phyloP scores from a whole-genome alignment of 2,797 vertebrate species.

The Acrossocheilus wenchowensis region DNA sequence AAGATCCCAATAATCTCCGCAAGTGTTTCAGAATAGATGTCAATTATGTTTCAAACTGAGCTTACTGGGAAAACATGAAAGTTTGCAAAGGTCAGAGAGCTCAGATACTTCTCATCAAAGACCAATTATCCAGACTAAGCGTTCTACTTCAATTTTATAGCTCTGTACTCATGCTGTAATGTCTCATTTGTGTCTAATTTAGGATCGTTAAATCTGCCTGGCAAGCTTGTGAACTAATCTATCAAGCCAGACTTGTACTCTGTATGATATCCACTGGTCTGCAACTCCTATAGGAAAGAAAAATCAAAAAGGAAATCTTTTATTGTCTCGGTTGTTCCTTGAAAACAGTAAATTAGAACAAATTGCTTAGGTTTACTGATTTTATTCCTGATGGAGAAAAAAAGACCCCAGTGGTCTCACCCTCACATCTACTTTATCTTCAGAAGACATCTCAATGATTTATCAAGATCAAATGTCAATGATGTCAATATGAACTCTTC shows the following conservation, averaged over 20 bases:
- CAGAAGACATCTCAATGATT: neutral
- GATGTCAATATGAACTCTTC: neutral
- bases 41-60: neutral
- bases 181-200: constrained; percentile 11
- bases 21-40: neutral
- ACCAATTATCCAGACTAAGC: neutral
- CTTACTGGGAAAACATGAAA: neutral
- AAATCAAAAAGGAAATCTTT: neutral
- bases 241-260: neutral
- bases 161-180: constrained; percentile 10
- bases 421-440: neutral
- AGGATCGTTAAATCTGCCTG: neutral
- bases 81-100: neutral
- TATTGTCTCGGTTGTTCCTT: neutral
- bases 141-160: neutral
- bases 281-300: neutral
- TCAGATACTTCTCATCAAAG: neutral
- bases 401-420: neutral
- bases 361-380: neutral
- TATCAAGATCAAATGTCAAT: neutral
- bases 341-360: neutral
- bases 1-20: neutral
- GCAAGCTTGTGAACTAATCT: neutral
- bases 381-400: neutral
- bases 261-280: neutral